A percentile compares a stretch with the other conserved stretches of the same genome.
Evolutionary conservation across 2,888 invertebrate genomes (phyloP).

Genomic region (Ophion ellenae): DNA sequence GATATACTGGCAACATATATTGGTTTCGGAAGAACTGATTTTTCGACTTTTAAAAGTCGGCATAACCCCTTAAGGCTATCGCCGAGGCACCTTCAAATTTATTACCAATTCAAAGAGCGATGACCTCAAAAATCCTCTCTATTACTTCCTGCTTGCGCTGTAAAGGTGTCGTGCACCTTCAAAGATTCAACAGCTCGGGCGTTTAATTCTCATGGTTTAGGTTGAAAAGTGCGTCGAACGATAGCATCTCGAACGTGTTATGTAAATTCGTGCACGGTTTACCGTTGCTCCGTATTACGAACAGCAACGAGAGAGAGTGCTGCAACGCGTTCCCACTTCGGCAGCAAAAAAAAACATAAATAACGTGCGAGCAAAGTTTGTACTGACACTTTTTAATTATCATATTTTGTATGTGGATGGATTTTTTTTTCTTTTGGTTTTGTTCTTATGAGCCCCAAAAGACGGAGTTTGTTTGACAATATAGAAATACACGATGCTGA

Average conservation of each 20-base stretch:
- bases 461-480: neutral
- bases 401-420: neutral
- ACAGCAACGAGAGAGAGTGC: constrained; percentile 4
- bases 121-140: neutral
- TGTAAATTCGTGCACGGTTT: constrained; percentile 54
- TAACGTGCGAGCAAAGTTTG: neutral
- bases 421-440: neutral
- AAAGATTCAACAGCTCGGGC: neutral
- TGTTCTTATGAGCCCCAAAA: neutral
- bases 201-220: neutral
- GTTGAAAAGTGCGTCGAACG: constrained; percentile 31
- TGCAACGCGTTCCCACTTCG: neutral
- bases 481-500: constrained; percentile 4
- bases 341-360: neutral
- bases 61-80: too few relatives aligned
- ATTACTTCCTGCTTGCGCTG: neutral
- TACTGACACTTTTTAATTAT: neutral
- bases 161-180: neutral
- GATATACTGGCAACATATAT: too few relatives aligned
- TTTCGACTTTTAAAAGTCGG: too few relatives aligned
- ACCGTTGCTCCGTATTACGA: constrained; percentile 33
- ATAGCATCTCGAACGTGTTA: constrained; percentile 64
- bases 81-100: neutral
- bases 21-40: too few relatives aligned
- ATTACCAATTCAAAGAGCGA: neutral